Conservation (phyloP, 1,140 invertebrate genomes). For the Sycobia sp. region DNA sequence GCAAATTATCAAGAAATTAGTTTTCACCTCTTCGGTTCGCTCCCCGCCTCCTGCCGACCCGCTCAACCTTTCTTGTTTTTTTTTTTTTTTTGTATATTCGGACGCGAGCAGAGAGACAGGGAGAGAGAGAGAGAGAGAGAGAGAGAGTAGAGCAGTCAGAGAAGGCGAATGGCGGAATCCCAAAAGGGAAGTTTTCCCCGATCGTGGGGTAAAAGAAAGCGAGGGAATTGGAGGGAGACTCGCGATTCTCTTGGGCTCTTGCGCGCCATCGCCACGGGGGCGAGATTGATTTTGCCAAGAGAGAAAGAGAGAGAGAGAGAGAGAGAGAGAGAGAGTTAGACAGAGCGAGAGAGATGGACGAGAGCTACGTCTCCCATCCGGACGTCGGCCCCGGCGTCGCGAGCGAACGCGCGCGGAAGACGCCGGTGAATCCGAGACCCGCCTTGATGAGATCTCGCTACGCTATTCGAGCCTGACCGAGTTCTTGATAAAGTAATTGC, state of each 20-base stretch:
- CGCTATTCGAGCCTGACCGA: slow-evolving; percentile 22
- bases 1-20: slow-evolving; percentile 36
- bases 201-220: slow-evolving; percentile 11
- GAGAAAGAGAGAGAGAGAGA: slow-evolving; percentile 12
- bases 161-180: neutral
- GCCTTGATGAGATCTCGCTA: slow-evolving; percentile 20
- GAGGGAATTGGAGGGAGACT: too few relatives aligned
- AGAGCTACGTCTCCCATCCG: too few relatives aligned
- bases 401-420: slow-evolving; percentile 1
- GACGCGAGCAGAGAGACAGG: neutral
- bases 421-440: neutral
- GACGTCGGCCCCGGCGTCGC: too few relatives aligned
- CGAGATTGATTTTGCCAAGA: slow-evolving; percentile 49
- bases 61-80: neutral
- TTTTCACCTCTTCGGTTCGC: slow-evolving; percentile 23
- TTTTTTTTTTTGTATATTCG: neutral
- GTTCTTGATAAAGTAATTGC: slow-evolving; percentile 26
- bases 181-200: slow-evolving; percentile 26
- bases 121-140: neutral
- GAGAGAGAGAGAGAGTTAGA: too few relatives aligned
- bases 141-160: neutral
- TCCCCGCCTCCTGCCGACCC: neutral
- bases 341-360: too few relatives aligned
- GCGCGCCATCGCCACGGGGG: too few relatives aligned
- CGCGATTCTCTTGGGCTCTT: slow-evolving; percentile 27